These are phyloP conservation scores for Salarias fasciatus DNA, from an alignment of 2,797 vertebrate species.

Conservation along the genomic window DNA sequence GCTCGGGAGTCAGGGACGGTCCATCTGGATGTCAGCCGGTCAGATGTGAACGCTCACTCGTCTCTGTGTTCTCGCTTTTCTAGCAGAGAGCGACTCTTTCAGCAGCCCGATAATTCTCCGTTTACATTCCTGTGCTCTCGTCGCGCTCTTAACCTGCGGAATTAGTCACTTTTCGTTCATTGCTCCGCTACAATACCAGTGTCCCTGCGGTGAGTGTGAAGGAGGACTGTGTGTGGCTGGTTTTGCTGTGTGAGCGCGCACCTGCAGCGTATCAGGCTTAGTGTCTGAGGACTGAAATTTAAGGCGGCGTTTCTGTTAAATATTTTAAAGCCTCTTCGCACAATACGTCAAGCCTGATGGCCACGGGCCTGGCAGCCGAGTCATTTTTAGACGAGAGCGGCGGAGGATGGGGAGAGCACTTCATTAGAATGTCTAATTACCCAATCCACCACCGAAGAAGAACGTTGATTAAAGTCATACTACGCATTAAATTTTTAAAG, in stretches of 20 bases:
- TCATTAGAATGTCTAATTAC: constrained; percentile 88
- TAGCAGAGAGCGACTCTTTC: constrained; percentile 9
- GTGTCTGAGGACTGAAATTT: constrained; percentile 75
- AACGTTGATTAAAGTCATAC: constrained; percentile 82
- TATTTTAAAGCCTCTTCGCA: constrained; percentile 82
- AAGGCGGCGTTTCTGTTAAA: constrained; percentile 82
- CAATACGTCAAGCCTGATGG: constrained; percentile 80
- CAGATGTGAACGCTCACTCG: constrained; percentile 29
- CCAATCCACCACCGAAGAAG: constrained; percentile 69
- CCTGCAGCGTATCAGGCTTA: constrained; percentile 48
- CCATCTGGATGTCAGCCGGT: constrained; percentile 49
- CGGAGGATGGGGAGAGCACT: constrained; percentile 76
- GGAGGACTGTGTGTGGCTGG: constrained; percentile 33
- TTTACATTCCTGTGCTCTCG: constrained; percentile 26
- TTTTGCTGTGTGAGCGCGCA: constrained; percentile 24
- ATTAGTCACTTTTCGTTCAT: constrained; percentile 50
- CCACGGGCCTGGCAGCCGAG: constrained; percentile 72
- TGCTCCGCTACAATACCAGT: constrained; percentile 30
- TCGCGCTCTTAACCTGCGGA: constrained; percentile 32
- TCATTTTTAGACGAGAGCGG: constrained; percentile 81
- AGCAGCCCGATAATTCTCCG: constrained; percentile 30
- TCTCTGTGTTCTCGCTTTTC: constrained; percentile 8
- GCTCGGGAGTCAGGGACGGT: constrained; percentile 36
- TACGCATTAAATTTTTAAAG: constrained; percentile 77
- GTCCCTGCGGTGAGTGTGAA: constrained; percentile 36